Conservation (phyloP, 1,140 invertebrate genomes). For the Vanessa atalanta region DNA sequence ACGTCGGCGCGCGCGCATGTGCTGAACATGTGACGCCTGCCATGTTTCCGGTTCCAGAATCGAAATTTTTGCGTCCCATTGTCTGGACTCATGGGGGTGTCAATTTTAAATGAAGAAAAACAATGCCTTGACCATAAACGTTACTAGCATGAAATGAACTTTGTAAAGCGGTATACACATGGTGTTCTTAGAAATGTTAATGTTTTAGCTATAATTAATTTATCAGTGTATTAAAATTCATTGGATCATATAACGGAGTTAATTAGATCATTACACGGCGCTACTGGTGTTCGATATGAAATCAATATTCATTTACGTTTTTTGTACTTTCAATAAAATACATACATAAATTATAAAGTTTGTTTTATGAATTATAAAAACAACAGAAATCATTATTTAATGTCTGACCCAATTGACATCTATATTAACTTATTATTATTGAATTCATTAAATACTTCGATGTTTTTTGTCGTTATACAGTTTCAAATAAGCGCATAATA, state of each 20-base stretch:
- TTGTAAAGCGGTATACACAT: background rate
- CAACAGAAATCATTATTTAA: background rate
- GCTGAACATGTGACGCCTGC: conserved; percentile 61
- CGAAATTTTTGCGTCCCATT: conserved; percentile 65
- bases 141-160: conserved; percentile 1
- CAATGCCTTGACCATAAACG: background rate
- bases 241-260: background rate
- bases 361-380: conserved; percentile 5
- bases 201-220: too few relatives aligned
- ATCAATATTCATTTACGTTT: background rate
- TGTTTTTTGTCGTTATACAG: too few relatives aligned
- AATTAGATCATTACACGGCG: conserved; percentile 9
- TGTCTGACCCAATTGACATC: background rate
- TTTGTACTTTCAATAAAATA: background rate
- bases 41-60: conserved; percentile 66
- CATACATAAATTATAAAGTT: background rate
- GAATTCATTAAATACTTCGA: background rate
- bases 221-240: background rate
- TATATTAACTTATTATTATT: background rate
- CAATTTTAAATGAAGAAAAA: conserved; percentile 7
- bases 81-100: conserved; percentile 29
- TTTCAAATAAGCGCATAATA: too few relatives aligned
- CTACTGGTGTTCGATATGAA: conserved; percentile 2
- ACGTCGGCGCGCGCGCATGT: conserved; percentile 65
- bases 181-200: background rate